Evolutionary conservation across 1,140 invertebrate species (phyloP), one percentile per base, ranked within the genome.

Genomic region (Pollicipes pollicipes): DNA sequence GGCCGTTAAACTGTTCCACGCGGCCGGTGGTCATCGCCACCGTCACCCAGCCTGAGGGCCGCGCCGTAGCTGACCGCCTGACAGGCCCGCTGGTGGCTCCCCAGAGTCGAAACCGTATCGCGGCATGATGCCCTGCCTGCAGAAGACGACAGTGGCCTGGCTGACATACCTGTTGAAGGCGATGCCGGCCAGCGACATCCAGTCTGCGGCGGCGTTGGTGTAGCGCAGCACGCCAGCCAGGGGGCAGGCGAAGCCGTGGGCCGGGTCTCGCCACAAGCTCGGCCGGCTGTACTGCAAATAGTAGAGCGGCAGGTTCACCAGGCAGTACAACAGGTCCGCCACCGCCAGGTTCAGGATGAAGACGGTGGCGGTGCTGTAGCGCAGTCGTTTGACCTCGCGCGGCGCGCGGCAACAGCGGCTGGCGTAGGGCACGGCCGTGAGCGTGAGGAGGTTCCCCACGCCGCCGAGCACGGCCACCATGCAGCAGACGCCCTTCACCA

Each of bases 331-430:
- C 24, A 75, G 64, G 68, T 75, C 74, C 17, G 74, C 74, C 31
- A 75, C 27, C n/a, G 72, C 71, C 21, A 75, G 68, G 70, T 75
- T 75, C 13, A 73, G 70, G 66, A 75, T 72, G n/a, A 75, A 69
- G 0, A 75, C 73, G 13, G 74, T 72, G 71, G 72, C 73, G 3
- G 73, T 29, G 45, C 45, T 58, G 45, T 17, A 58, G 45, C 45
- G 45, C 6, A 58, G 45, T 21, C 45, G 45, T 21, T 58, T 58
- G 45, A 58, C 45, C 45, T 58, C 45, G 8, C 13, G 45, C 45
- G 45, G 45, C 6, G 45, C 45, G 6, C 45, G 45, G 45, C 45
- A 58, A 21, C 45, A 58, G 45, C 45, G 45, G 45, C 45, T 58
- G 45, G 45, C 45, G 45, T 58, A 58, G 13, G 45, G 45, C 45